Evolutionary conservation across 2,888 invertebrate species (phyloP).

Genomic region (Caenorhabditis wallacei): DNA sequence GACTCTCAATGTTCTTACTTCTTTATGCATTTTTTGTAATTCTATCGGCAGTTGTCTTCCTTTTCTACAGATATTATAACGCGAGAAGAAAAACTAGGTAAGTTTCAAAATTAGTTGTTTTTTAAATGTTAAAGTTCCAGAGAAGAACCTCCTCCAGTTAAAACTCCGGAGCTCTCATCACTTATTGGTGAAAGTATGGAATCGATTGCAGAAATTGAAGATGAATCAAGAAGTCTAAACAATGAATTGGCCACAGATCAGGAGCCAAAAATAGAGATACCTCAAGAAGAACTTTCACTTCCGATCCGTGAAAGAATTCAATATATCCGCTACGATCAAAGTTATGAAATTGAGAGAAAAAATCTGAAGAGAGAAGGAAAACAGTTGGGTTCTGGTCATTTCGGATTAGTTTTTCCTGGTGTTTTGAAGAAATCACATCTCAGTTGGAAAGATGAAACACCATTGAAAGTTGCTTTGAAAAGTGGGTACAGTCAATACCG

Average conservation of each 20-base stretch:
- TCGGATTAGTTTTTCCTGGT: background rate
- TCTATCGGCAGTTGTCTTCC: background rate
- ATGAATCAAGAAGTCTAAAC: background rate
- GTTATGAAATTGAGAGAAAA: background rate
- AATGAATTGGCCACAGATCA: background rate
- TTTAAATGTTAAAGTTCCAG: no score
- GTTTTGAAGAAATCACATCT: background rate
- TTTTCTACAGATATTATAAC: background rate
- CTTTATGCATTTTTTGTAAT: conserved; percentile 7
- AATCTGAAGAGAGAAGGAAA: background rate
- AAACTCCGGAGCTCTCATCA: background rate
- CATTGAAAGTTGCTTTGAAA: conserved; percentile 12
- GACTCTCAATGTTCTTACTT: background rate
- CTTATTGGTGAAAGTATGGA: background rate
- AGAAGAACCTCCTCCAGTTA: no score
- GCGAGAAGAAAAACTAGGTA: background rate
- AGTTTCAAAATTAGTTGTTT: background rate
- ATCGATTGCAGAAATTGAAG: background rate
- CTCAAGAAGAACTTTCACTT: background rate
- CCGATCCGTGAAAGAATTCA: background rate
- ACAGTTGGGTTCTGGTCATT: background rate
- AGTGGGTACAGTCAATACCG: background rate
- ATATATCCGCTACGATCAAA: background rate
- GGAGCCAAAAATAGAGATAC: background rate
- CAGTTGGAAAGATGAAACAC: background rate